phyloP scores from a whole-genome alignment of 2,113 vertebrate genomes.

The Barbus barbus region DNA sequence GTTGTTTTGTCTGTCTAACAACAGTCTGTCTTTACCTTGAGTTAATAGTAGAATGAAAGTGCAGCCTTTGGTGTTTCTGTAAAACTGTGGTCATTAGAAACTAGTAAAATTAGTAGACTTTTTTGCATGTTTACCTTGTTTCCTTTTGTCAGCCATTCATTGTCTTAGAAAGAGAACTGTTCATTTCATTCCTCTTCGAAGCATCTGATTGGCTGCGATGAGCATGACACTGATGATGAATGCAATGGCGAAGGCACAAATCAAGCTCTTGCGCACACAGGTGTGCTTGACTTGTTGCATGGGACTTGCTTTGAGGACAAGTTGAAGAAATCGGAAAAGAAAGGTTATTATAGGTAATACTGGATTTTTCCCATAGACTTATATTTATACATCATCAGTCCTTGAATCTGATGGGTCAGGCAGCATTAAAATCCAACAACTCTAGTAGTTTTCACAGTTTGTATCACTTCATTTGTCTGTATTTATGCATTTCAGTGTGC shows the following conservation, averaged over 20 bases:
- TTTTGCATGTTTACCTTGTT: slow-evolving; percentile 36
- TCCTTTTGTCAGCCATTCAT: neutral
- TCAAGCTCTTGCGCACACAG: slow-evolving; percentile 94
- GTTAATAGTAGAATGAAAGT: slow-evolving; percentile 7
- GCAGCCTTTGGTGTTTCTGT: slow-evolving; percentile 29
- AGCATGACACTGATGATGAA: slow-evolving; percentile 99
- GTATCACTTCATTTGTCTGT: neutral
- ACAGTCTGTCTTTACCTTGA: slow-evolving; percentile 21
- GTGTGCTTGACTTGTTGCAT: slow-evolving; percentile 98
- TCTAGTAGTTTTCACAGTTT: neutral
- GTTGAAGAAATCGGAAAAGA: neutral
- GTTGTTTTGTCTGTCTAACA: slow-evolving; percentile 6
- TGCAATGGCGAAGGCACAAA: slow-evolving; percentile 96
- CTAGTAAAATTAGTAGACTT: neutral
- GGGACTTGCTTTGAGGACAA: slow-evolving; percentile 80
- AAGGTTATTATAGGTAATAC: neutral
- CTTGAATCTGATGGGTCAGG: neutral
- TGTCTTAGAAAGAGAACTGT: neutral
- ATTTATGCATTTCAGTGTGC: neutral
- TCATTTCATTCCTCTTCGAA: slow-evolving; percentile 95
- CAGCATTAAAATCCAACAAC: neutral
- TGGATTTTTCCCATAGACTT: neutral
- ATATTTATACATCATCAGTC: neutral
- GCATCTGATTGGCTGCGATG: slow-evolving; percentile 96
- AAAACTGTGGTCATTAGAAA: neutral